Evolutionary conservation across 2,113 vertebrate genomes (phyloP).

Genomic region (Mirza zaza): DNA sequence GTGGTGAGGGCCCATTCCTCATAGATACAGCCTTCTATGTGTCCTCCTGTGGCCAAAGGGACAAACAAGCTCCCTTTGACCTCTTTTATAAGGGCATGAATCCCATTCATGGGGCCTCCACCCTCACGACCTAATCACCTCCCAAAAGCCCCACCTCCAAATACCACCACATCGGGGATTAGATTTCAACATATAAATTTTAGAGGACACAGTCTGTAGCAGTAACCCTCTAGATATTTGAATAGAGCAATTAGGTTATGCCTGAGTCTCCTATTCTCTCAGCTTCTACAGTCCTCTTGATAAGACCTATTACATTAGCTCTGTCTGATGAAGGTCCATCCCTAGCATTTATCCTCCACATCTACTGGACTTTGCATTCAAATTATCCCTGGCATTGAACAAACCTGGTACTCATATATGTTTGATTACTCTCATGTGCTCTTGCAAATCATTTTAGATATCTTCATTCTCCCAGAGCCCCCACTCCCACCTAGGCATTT

Average conservation of each 20-base stretch:
- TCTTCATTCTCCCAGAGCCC: not conserved
- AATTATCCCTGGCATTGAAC: not conserved
- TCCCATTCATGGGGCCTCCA: not conserved
- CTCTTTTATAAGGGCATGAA: not conserved
- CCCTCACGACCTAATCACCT: not conserved
- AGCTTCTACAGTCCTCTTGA: no score
- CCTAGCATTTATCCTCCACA: not conserved
- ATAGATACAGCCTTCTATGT: not conserved
- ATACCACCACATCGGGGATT: not conserved
- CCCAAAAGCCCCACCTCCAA: not conserved
- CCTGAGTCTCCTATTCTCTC: not conserved
- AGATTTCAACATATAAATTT: not conserved
- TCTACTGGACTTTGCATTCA: not conserved
- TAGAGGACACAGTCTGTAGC: not conserved
- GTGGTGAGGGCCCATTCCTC: not conserved
- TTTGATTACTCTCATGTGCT: not conserved
- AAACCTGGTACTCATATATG: not conserved
- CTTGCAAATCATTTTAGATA: not conserved
- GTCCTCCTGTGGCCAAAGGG: not conserved
- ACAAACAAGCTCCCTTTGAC: not conserved
- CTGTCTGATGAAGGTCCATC: not conserved
- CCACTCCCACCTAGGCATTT: not conserved
- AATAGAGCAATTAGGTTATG: not conserved
- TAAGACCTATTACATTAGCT: not conserved
- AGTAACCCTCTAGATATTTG: not conserved